Evolutionary conservation across 2,113 vertebrate species (phyloP), one percentile per base, ranked within the genome.

Genomic region (Hemicordylus capensis): DNA sequence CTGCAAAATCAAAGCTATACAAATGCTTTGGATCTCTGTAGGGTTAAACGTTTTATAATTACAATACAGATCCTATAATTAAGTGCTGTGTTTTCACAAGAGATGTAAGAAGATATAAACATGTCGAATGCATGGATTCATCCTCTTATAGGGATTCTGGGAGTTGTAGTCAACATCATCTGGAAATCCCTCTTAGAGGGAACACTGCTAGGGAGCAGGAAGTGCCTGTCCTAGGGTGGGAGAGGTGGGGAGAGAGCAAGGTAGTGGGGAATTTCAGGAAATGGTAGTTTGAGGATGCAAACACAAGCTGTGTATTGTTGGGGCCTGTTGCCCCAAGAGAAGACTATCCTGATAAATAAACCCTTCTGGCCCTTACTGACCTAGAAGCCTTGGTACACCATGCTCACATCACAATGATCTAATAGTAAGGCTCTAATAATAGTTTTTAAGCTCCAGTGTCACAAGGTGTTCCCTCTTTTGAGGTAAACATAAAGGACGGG

Each of bases 381-480:
- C 46, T 26, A 58, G 67, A 72, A 72, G 14, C 37, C 7, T 58
- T 61, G 39, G 64, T 61, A 61, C 64, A 61, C 22, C 54, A 64
- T 79, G 9, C 11, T 19, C 39, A 39, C 42, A 8, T 61, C 54
- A 26, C 26, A 42, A 44, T 77, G 20, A 59, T 70, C 54, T 77
- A 56, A n/a, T n/a, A n/a, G n/a, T n/a, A n/a, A 78, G 76, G 46
- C 28, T 19, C 58, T 72, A 31, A 61, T 85, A 70, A 85, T 72
- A n/a, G n/a, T 42, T 70, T 79, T 73, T 48, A 59, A 39, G 48
- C n/a, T 39, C n/a, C 17, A 56, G 26, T 77, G 74, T 51, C 31
- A 72, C 22, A 39, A 63, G 58, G 54, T 79, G 64, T 72, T 58
- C n/a, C 80, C 42, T 80, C 70, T 31, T 73, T 28, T 44, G 20